Percentiles rank a stretch among this genome's conserved stretches.
phyloP scores from a whole-genome alignment of 2,797 vertebrate species.

The Bradypodion pumilum region DNA sequence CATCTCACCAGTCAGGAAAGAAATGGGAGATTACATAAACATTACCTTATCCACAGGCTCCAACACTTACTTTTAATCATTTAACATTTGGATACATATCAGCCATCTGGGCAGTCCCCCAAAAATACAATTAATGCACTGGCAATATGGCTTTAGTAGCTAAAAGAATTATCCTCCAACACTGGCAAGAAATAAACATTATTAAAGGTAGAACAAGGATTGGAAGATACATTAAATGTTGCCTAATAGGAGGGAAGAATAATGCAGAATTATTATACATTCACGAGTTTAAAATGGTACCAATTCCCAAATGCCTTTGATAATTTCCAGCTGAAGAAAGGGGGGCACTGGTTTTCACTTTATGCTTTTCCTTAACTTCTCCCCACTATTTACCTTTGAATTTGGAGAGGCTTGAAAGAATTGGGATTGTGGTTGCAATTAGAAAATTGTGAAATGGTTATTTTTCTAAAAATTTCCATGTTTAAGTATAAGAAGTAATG shows the following conservation, averaged over 20 bases:
- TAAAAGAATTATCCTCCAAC: constrained; percentile 24
- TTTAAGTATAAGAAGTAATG: not conserved
- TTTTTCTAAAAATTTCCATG: not conserved
- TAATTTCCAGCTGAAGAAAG: not conserved
- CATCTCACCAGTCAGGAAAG: constrained; percentile 28
- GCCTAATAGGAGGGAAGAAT: not conserved
- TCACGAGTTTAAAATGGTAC: not conserved
- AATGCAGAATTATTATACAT: not conserved
- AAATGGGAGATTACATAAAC: constrained; percentile 40
- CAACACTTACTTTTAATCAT: constrained; percentile 39
- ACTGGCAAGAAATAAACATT: not conserved
- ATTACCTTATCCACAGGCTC: constrained; percentile 39
- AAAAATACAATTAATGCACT: constrained; percentile 12
- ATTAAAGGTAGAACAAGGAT: not conserved
- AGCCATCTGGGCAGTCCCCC: constrained; percentile 25
- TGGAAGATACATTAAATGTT: constrained; percentile 12
- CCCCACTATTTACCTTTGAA: not conserved
- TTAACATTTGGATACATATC: constrained; percentile 35
- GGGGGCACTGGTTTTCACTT: not conserved
- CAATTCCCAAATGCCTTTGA: not conserved
- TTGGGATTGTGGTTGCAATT: not conserved
- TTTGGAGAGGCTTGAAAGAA: not conserved
- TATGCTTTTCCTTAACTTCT: not conserved
- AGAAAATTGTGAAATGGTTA: not conserved
- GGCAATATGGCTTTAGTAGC: constrained; percentile 11